These are phyloP conservation scores for Drosophila pruinosa DNA, from an alignment of 1,140 invertebrate genomes.

Conservation along the genomic window DNA sequence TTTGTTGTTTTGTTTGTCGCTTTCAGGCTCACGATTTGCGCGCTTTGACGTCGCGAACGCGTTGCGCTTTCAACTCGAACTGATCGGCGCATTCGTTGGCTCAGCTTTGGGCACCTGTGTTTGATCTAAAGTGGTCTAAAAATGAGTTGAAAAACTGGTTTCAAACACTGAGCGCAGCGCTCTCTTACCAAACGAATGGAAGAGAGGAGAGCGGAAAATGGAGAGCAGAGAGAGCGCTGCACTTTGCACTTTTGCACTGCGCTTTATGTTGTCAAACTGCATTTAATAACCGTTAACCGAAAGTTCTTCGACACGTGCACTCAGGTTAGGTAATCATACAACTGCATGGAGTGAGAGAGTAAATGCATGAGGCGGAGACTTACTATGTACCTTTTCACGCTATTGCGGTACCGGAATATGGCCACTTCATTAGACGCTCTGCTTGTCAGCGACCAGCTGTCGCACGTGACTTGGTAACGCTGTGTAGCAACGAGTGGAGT, in stretches of 20 bases:
- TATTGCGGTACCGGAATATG: constrained; percentile 10
- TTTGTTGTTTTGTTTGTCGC: constrained; percentile 19
- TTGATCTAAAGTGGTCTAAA: constrained; percentile 46
- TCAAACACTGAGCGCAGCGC: neutral
- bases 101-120: constrained; percentile 53
- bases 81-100: constrained; percentile 37
- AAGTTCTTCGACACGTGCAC: constrained; percentile 75
- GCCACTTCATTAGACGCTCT: constrained; percentile 56
- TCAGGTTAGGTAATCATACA: neutral
- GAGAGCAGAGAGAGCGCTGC: constrained; percentile 33
- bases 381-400: neutral
- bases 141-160: neutral
- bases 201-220: neutral
- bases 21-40: neutral
- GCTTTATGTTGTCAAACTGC: constrained; percentile 70
- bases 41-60: constrained; percentile 47
- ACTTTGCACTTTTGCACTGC: constrained; percentile 71
- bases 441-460: constrained; percentile 61
- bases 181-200: neutral
- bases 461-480: constrained; percentile 68
- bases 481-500: constrained; percentile 9
- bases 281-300: constrained; percentile 80
- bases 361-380: neutral
- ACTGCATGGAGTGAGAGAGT: neutral
- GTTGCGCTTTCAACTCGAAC: constrained; percentile 64